Conservation (phyloP, 2,113 vertebrate genomes). For the Scophthalmus maximus region DNA sequence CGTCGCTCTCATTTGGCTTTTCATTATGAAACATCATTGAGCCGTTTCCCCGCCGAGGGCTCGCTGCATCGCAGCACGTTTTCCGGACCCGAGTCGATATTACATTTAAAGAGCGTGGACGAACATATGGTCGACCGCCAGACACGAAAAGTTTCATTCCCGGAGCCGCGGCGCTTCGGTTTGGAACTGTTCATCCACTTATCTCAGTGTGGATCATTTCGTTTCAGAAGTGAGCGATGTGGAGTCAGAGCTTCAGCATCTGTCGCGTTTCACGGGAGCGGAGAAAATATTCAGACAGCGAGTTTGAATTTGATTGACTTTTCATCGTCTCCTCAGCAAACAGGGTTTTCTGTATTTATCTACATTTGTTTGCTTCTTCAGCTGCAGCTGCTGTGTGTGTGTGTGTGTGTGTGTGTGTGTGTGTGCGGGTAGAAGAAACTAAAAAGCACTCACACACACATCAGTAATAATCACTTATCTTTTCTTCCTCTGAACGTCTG, state of each 20-base stretch:
- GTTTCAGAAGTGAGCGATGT: conserved; percentile 35
- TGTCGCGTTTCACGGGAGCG: conserved; percentile 14
- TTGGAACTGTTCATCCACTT: conserved; percentile 40
- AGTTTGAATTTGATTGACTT: conserved; percentile 4
- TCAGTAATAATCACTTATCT: too few relatives aligned
- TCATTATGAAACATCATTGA: conserved; percentile 34
- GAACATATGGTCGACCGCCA: conserved; percentile 51
- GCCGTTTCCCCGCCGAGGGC: conserved; percentile 22
- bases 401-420: background rate
- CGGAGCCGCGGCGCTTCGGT: conserved; percentile 10
- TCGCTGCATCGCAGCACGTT: background rate
- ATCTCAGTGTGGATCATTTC: conserved; percentile 55
- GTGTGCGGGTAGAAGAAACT: conserved; percentile 4
- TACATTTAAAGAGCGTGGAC: conserved; percentile 22
- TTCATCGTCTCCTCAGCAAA: background rate
- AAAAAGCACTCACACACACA: background rate
- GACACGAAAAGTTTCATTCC: conserved; percentile 24
- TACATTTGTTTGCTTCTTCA: conserved; percentile 12
- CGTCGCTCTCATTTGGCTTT: conserved; percentile 1
- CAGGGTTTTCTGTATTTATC: conserved; percentile 22
- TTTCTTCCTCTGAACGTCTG: too few relatives aligned
- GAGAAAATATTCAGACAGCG: background rate
- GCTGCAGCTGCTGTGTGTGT: background rate
- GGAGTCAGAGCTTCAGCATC: conserved; percentile 42
- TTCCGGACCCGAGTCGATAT: conserved; percentile 13